Conservation (phyloP, 2,888 invertebrate species). For the Nowickia ferox region DNA sequence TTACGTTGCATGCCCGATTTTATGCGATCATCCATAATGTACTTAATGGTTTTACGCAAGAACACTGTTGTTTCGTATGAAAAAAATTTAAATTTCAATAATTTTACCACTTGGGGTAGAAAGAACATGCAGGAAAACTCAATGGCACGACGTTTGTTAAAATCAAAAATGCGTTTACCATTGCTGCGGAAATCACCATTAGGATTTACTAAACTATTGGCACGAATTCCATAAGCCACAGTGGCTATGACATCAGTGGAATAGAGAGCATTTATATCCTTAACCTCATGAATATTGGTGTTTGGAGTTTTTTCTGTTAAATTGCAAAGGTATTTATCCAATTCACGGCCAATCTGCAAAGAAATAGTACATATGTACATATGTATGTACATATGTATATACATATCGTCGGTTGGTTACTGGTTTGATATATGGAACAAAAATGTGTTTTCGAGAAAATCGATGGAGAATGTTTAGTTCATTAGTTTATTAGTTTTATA, state of each 20-base stretch:
- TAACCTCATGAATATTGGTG: slow-evolving; percentile 69
- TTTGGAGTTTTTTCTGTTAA: slow-evolving; percentile 49
- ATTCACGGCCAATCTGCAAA: slow-evolving; percentile 67
- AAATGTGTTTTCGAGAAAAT: too few relatives aligned
- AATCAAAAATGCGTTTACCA: slow-evolving; percentile 73
- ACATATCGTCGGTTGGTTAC: too few relatives aligned
- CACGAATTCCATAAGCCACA: slow-evolving; percentile 75
- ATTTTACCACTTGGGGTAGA: slow-evolving; percentile 72
- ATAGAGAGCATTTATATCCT: slow-evolving; percentile 73
- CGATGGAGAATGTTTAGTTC: neutral
- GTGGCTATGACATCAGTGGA: slow-evolving; percentile 76
- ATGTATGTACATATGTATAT: too few relatives aligned
- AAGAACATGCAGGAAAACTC: slow-evolving; percentile 75
- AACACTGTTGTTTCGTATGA: slow-evolving; percentile 75
- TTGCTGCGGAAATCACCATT: slow-evolving; percentile 74
- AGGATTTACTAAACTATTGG: slow-evolving; percentile 75
- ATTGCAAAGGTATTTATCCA: slow-evolving; percentile 65
- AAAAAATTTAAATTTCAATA: slow-evolving; percentile 73
- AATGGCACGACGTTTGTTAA: slow-evolving; percentile 67
- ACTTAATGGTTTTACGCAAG: slow-evolving; percentile 79
- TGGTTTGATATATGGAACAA: too few relatives aligned
- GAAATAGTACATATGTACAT: too few relatives aligned
- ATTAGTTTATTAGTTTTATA: too few relatives aligned
- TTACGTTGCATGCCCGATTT: slow-evolving; percentile 78
- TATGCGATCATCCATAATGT: slow-evolving; percentile 80